Evolutionary conservation across 1,140 invertebrate species (phyloP).

Genomic region (Hyphantria cunea): DNA sequence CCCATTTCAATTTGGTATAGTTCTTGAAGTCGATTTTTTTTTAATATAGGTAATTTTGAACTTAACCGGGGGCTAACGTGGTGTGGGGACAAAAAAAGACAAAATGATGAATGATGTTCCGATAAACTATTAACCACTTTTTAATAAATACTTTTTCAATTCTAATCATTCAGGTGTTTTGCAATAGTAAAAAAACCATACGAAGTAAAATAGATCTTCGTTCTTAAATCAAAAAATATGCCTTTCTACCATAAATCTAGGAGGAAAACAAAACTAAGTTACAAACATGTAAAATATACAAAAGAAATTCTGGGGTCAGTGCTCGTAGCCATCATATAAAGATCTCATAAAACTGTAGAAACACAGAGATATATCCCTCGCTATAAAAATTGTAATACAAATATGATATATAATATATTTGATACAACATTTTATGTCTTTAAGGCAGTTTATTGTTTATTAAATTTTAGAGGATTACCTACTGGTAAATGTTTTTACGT

Average conservation of each 20-base stretch:
- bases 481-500: too few relatives aligned
- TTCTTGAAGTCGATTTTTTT: too few relatives aligned
- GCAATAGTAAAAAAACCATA: background rate
- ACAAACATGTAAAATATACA: slow-evolving; percentile 35
- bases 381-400: slow-evolving; percentile 69
- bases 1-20: too few relatives aligned
- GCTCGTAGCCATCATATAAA: slow-evolving; percentile 45
- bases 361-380: slow-evolving; percentile 63
- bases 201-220: background rate
- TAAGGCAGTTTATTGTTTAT: slow-evolving; percentile 51
- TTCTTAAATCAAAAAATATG: slow-evolving; percentile 1
- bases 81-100: too few relatives aligned
- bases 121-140: too few relatives aligned
- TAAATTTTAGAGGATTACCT: slow-evolving; percentile 25
- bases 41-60: too few relatives aligned
- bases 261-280: slow-evolving; percentile 28
- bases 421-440: slow-evolving; percentile 64
- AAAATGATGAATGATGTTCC: too few relatives aligned
- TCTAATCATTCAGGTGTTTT: too few relatives aligned
- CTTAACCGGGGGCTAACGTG: too few relatives aligned
- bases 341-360: slow-evolving; percentile 64
- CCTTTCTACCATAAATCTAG: too few relatives aligned
- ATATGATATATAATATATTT: slow-evolving; percentile 55
- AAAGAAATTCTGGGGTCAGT: slow-evolving; percentile 49
- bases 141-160: too few relatives aligned